Evolutionary conservation across 2,888 invertebrate genomes (phyloP).

Genomic region (Lasioglossum lativentre): DNA sequence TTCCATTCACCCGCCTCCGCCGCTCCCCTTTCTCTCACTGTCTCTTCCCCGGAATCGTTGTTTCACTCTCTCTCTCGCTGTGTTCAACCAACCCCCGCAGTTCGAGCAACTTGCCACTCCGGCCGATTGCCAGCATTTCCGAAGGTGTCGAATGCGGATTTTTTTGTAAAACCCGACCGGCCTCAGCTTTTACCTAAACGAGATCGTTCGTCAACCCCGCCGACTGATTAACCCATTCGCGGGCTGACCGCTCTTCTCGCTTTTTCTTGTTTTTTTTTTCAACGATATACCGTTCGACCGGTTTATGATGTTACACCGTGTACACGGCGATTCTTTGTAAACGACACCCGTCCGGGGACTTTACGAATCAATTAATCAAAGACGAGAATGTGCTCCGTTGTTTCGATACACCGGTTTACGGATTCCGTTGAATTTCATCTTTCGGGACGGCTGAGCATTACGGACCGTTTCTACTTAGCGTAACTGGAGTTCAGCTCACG

Average conservation of each 20-base stretch:
- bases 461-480: background rate
- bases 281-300: background rate
- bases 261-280: background rate
- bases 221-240: slow-evolving; percentile 25
- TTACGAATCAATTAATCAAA: background rate
- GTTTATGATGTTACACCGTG: background rate
- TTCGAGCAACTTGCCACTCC: slow-evolving; percentile 63
- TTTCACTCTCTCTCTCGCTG: slow-evolving; percentile 13
- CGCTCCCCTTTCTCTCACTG: background rate
- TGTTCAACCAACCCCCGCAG: slow-evolving; percentile 11
- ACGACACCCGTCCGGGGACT: background rate
- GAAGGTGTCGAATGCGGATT: slow-evolving; percentile 55
- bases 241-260: background rate
- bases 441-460: background rate
- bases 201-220: slow-evolving; percentile 35
- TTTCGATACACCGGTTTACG: background rate
- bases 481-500: background rate
- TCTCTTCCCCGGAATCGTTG: background rate
- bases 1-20: slow-evolving; percentile 40
- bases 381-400: background rate
- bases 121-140: slow-evolving; percentile 56
- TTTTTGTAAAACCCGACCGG: slow-evolving; percentile 5
- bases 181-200: slow-evolving; percentile 34
- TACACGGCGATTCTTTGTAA: background rate
- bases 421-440: background rate